Evolutionary conservation across 1,140 invertebrate species (phyloP).

Genomic region (Ganaspis sp.): DNA sequence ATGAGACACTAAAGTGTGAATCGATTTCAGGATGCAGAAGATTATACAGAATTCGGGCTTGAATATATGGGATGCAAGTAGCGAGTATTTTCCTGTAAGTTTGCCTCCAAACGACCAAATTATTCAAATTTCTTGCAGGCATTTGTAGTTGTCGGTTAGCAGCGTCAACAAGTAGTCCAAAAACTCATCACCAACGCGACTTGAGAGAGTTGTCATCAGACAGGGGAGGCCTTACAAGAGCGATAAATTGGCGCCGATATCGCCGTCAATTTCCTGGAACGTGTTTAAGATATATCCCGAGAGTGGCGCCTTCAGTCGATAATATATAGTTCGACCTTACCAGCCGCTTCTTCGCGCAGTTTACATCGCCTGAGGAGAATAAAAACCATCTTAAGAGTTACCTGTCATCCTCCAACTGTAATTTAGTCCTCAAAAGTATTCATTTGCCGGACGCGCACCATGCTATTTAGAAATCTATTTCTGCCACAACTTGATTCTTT

Average conservation of each 20-base stretch:
- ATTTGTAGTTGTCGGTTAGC: constrained; percentile 42
- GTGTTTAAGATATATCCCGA: constrained; percentile 62
- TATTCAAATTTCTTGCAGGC: constrained; percentile 67
- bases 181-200: constrained; percentile 46
- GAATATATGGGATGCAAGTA: constrained; percentile 55
- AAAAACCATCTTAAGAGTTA: constrained; percentile 17
- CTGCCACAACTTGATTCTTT: constrained; percentile 14
- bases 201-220: neutral
- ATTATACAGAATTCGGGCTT: neutral
- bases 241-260: constrained; percentile 71
- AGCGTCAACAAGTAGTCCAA: constrained; percentile 55
- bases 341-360: neutral
- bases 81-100: constrained; percentile 65
- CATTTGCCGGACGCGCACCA: neutral
- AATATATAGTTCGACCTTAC: constrained; percentile 25
- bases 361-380: neutral
- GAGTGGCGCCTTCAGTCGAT: constrained; percentile 40
- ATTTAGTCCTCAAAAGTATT: constrained; percentile 27
- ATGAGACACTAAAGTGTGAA: neutral
- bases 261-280: constrained; percentile 68
- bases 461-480: constrained; percentile 20
- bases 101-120: constrained; percentile 69
- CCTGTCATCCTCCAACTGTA: neutral
- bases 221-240: neutral
- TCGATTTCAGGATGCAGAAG: neutral